Percentiles rank a stretch among this genome's conserved stretches.
These are phyloP conservation scores for Hydractinia symbiolongicarpus DNA, from an alignment of 30 jellyfish, hydroid and myxozoan species.

Conservation along the genomic window DNA sequence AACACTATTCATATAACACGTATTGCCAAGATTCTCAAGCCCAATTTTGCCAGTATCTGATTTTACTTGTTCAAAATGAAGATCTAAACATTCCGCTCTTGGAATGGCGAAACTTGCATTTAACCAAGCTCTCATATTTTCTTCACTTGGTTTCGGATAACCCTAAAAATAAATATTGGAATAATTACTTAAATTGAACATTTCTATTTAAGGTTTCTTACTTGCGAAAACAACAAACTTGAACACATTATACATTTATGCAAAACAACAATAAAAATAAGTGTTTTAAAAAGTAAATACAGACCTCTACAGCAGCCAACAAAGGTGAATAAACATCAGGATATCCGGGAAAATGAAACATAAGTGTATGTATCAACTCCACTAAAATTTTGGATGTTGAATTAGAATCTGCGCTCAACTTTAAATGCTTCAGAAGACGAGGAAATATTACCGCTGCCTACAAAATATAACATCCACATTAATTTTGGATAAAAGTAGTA, in stretches of 20 bases:
- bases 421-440: constrained; percentile 32
- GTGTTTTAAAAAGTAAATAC: background rate
- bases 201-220: too few species aligned
- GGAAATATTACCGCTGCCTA: constrained; percentile 62
- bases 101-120: constrained; percentile 15
- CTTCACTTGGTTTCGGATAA: constrained; percentile 57
- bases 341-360: constrained; percentile 70
- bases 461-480: background rate
- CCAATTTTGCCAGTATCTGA: constrained; percentile 76
- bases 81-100: background rate
- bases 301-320: constrained; percentile 46
- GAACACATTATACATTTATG: too few species aligned
- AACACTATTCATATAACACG: constrained; percentile 90
- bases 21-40: constrained; percentile 77
- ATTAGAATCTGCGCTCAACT: constrained; percentile 21
- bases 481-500: too few species aligned
- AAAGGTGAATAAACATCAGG: constrained; percentile 44
- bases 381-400: constrained; percentile 31
- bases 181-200: too few species aligned
- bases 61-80: background rate
- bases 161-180: constrained; percentile 27
- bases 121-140: constrained; percentile 66
- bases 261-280: too few species aligned
- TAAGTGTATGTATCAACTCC: constrained; percentile 59
- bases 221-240: too few species aligned